Conservation (phyloP, 2,888 invertebrate species). For the Tenthredo amoena region DNA sequence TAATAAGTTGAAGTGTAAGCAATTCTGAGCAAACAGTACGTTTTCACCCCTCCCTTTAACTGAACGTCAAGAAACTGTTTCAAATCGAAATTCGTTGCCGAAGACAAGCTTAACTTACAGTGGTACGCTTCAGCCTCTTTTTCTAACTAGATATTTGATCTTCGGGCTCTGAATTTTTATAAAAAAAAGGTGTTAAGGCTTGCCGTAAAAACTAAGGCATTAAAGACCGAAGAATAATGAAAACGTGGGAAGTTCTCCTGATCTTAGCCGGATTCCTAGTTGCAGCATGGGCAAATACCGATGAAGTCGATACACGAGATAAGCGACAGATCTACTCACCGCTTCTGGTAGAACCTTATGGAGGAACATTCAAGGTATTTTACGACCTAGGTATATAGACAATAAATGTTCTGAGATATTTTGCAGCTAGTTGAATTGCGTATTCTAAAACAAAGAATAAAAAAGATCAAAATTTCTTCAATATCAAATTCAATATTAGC, state of each 20-base stretch:
- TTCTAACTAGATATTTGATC: not conserved
- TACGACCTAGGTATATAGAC: not conserved
- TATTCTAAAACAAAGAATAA: not conserved
- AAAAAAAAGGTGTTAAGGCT: not conserved
- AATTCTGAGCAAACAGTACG: slow-evolving; percentile 30
- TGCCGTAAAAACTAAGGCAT: not conserved
- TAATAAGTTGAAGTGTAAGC: slow-evolving; percentile 40
- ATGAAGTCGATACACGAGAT: slow-evolving; percentile 19
- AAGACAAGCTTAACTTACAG: slow-evolving; percentile 5
- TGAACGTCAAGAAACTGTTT: slow-evolving; percentile 10
- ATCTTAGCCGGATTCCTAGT: slow-evolving; percentile 57
- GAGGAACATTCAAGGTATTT: slow-evolving; percentile 81
- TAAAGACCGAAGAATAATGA: slow-evolving; percentile 31
- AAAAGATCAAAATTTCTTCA: not conserved
- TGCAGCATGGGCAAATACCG: slow-evolving; percentile 55
- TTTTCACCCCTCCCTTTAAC: not conserved
- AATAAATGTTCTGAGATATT: not conserved
- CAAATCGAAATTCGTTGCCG: not conserved
- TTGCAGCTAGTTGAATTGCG: not conserved
- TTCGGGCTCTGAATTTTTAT: not conserved
- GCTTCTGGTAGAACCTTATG: slow-evolving; percentile 80
- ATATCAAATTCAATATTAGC: not conserved
- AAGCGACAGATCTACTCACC: slow-evolving; percentile 68
- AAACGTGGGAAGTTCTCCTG: slow-evolving; percentile 60
- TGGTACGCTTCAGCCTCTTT: not conserved